Evolutionary conservation across 2,797 vertebrate species (phyloP).

Genomic region (Amblyraja radiata): DNA sequence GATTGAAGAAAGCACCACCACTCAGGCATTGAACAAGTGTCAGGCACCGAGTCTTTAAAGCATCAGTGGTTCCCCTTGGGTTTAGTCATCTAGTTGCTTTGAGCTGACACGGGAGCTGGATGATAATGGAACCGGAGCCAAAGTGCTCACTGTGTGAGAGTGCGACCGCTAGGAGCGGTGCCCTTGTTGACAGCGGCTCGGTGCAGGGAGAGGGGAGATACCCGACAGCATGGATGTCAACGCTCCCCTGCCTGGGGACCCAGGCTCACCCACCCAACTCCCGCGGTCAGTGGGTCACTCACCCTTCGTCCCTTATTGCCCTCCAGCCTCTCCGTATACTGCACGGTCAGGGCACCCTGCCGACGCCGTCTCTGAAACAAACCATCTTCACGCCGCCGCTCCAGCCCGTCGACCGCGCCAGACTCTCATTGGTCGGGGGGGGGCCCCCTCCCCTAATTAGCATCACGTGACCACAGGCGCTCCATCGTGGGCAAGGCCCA

Average conservation of each 20-base stretch:
- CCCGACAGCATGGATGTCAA: too few relatives aligned
- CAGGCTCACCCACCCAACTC: too few relatives aligned
- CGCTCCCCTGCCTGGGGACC: too few relatives aligned
- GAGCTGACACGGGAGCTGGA: neutral
- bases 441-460: neutral
- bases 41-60: neutral
- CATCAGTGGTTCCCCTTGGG: too few relatives aligned
- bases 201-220: too few relatives aligned
- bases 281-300: too few relatives aligned
- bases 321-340: neutral
- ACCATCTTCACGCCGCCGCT: neutral
- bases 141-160: too few relatives aligned
- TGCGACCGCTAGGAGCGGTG: neutral
- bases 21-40: neutral
- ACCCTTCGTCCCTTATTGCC: neutral
- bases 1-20: neutral
- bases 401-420: constrained; percentile 25
- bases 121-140: neutral
- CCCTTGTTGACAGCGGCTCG: too few relatives aligned
- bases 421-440: neutral
- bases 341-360: neutral
- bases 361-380: too few relatives aligned
- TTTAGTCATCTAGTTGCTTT: neutral
- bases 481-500: neutral
- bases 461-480: neutral